These are phyloP conservation scores for Crotalus tigris DNA, from an alignment of 2,113 vertebrate genomes.

Conservation along the genomic window DNA sequence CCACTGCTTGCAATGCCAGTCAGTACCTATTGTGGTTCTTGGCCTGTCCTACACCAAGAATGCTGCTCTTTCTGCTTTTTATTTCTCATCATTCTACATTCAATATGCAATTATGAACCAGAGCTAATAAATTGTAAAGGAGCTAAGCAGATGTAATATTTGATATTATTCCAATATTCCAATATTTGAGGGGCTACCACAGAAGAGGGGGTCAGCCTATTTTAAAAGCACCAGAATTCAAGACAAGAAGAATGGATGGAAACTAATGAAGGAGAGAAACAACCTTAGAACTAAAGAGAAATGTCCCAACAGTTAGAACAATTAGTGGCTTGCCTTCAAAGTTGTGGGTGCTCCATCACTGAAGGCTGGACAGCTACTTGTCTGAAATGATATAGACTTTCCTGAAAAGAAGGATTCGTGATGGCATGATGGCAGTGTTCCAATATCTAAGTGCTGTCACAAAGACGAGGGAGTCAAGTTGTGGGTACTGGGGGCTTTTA, in stretches of 20 bases:
- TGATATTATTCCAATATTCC: neutral
- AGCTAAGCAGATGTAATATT: neutral
- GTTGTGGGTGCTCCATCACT: neutral
- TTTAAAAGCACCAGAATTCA: neutral
- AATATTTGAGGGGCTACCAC: neutral
- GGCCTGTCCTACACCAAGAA: neutral
- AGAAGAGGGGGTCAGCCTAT: neutral
- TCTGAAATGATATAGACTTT: neutral
- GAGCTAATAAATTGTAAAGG: neutral
- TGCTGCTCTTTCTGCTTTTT: neutral
- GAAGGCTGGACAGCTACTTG: neutral
- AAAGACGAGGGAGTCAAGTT: no score
- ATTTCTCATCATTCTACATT: neutral
- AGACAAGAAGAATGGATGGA: neutral
- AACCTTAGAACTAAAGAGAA: neutral
- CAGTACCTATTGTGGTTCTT: neutral
- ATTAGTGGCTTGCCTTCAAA: neutral
- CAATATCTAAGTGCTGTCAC: no score
- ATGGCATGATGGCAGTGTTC: no score
- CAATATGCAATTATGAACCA: neutral
- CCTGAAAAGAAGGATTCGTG: no score
- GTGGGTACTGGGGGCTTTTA: neutral
- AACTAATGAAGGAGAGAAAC: neutral
- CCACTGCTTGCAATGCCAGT: neutral
- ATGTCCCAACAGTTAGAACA: neutral